A percentile compares a stretch with the other conserved stretches of the same genome.
These are phyloP conservation scores for Maconellicoccus hirsutus DNA, from an alignment of 1,140 invertebrate species.

Conservation along the genomic window DNA sequence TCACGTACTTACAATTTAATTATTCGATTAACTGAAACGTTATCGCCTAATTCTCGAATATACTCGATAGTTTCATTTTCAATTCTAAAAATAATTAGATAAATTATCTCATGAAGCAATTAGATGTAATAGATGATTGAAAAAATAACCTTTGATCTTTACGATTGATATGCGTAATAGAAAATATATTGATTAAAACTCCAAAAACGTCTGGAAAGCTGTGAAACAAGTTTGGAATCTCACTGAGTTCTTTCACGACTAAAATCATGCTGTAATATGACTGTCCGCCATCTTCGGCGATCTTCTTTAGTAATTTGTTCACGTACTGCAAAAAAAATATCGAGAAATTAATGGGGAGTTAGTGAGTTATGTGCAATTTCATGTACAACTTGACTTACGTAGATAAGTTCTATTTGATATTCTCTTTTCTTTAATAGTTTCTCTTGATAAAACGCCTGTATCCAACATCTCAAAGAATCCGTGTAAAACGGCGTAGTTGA, in stretches of 20 bases:
- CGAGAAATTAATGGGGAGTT: constrained; percentile 15
- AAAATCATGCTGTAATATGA: constrained; percentile 28
- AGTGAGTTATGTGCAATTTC: too few species aligned
- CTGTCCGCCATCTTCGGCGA: constrained; percentile 29
- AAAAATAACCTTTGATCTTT: constrained; percentile 31
- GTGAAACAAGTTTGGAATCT: neutral
- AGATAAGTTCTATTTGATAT: neutral
- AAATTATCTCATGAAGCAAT: neutral
- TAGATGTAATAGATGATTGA: too few species aligned
- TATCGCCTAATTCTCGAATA: constrained; percentile 16
- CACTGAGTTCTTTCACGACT: constrained; percentile 22
- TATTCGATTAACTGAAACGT: constrained; percentile 22
- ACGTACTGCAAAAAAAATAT: constrained; percentile 30
- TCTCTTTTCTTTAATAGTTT: neutral
- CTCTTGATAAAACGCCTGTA: neutral
- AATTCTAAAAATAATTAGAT: constrained; percentile 22
- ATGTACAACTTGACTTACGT: constrained; percentile 8
- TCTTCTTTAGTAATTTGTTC: constrained; percentile 28
- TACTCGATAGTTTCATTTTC: constrained; percentile 23
- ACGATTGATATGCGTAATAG: constrained; percentile 25
- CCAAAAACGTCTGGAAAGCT: constrained; percentile 1
- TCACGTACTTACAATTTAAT: constrained; percentile 24
- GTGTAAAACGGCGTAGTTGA: neutral
- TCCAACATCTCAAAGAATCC: constrained; percentile 3
- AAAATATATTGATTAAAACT: constrained; percentile 27